phyloP scores from a whole-genome alignment of 2,797 vertebrate genomes.

The Alcedo quadribrachys region DNA sequence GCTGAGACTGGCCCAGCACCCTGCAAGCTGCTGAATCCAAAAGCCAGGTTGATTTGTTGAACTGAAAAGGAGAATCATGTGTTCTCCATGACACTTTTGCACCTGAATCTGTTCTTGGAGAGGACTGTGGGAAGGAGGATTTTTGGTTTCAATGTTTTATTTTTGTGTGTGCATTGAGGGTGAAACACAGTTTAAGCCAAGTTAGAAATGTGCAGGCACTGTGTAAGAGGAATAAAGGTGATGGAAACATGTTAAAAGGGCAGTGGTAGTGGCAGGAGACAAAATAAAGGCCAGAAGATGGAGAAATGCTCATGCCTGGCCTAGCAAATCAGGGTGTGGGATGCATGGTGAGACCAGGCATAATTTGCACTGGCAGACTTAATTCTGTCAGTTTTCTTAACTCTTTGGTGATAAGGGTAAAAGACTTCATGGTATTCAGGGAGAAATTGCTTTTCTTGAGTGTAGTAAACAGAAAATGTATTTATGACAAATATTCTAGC shows the following conservation, averaged over 20 bases:
- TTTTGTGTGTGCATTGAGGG: neutral
- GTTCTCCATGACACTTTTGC: neutral
- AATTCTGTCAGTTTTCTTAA: neutral
- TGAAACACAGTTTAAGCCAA: neutral
- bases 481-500: neutral
- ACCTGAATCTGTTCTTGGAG: neutral
- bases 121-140: neutral
- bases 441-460: neutral
- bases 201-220: neutral
- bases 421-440: neutral
- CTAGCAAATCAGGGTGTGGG: fast-evolving
- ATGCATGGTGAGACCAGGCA: neutral
- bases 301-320: neutral
- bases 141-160: neutral
- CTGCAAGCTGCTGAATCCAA: neutral
- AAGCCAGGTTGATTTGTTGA: neutral
- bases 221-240: neutral
- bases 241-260: neutral
- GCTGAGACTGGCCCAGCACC: neutral
- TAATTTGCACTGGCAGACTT: neutral
- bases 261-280: neutral
- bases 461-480: neutral
- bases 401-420: neutral
- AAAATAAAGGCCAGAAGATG: neutral
- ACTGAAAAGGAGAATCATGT: neutral